Evolutionary conservation across 2,113 vertebrate species (phyloP).

Genomic region (Halcyon senegalensis): DNA sequence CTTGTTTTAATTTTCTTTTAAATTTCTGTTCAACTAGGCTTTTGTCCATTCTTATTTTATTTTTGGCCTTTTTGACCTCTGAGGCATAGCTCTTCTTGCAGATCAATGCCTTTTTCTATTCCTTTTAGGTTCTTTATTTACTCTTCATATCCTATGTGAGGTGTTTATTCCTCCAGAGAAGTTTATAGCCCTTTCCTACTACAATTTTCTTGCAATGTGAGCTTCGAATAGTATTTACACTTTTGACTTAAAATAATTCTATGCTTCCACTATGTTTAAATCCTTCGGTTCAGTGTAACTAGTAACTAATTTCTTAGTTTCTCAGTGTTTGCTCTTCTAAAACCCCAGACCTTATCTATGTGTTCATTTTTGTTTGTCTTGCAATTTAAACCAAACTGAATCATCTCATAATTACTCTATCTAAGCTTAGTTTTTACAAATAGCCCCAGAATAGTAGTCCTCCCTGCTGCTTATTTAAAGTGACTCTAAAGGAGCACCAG

Average conservation of each 20-base stretch:
- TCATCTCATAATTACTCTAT: background rate
- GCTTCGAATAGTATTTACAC: background rate
- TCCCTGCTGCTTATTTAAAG: background rate
- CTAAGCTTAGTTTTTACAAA: background rate
- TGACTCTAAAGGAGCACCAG: background rate
- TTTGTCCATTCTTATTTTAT: background rate
- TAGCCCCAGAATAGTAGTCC: background rate
- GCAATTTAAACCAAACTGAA: background rate
- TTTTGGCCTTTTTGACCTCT: background rate
- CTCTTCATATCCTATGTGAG: background rate
- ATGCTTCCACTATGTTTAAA: background rate
- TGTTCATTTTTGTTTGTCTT: background rate
- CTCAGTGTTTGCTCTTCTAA: background rate
- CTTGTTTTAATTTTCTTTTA: slow-evolving; percentile 17
- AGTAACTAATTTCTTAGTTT: background rate
- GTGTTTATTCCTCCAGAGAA: background rate
- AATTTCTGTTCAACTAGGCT: background rate
- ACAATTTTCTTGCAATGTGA: background rate
- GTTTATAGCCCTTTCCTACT: background rate
- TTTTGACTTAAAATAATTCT: slow-evolving; percentile 13
- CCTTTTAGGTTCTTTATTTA: slow-evolving; percentile 2
- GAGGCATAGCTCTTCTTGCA: background rate
- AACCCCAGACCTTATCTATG: background rate
- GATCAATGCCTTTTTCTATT: slow-evolving; percentile 16
- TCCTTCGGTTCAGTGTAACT: background rate